Base-by-base conservation (phyloP, 2,113 vertebrate genomes). In the Pseudorectes ferrugineus region DNA sequence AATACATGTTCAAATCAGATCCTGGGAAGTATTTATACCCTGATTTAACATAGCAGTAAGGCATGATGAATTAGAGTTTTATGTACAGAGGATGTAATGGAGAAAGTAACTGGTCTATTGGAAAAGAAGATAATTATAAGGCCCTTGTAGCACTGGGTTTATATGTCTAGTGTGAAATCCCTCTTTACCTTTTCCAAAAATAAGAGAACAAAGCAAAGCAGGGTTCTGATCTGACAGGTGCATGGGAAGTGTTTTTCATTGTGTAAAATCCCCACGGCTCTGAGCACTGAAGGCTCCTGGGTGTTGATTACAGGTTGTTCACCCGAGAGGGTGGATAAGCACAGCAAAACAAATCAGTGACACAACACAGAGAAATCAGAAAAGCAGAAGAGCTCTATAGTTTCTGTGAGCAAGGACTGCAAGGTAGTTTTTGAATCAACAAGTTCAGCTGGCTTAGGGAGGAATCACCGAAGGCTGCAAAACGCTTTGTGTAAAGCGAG, bases 221-320 rank as follows among this genome's bases (percentile, higher is more conserved):
- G 40, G 18, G 42, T 26, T 71, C 18, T 83, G 42, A 28, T 61
- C 26, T 59, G 55, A 6, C 75, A 86, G 55, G 72, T 67, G 35
- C 42, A 54, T 0, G 2, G 42, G 49, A 43, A 45, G 38, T 21
- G 63, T 22, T 90, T 40, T 28, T 14, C 22, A 3, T 0, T 7
- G 45, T 24, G 62, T 16, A 48, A 61, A 36, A 31, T 17, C 22
- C 4, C 67, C 33, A 1, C 2, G 23, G 36, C 51, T 62, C 38
- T 58, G 12, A 6, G 45, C 59, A 12, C 5, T 19, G 0, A 10
- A 42, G 45, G 79, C n/a, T 40, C 65, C 23, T 33, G n/a, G 61
- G 26, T 46, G 85, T 15, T 82, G 81, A 62, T 62, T 31, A 28
- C 68, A 40, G 82, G 33, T 11, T 88, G 63, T 49, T 78, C 66